Evolutionary conservation across 2,888 invertebrate genomes (phyloP), one percentile per base, ranked within the genome.

Genomic region (Lasioglossum zephyrum): DNA sequence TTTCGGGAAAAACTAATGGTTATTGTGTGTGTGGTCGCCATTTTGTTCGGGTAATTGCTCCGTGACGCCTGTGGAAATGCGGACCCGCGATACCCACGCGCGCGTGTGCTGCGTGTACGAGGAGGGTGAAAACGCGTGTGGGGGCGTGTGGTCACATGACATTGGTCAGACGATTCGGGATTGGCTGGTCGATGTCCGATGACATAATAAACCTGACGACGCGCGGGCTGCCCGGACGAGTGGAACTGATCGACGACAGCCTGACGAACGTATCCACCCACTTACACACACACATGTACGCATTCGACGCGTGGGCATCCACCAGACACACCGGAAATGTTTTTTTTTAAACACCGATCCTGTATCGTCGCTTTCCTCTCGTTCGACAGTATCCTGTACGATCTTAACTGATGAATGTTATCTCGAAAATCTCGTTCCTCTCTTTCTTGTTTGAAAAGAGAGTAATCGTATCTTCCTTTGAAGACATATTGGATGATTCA

Each of bases 201-300:
- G 90, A 90, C 88, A 87, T 73, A 89, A 86, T 82, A 79, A 75
- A 73, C 78, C 74, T 70, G 83, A 81, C 85, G 82, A 85, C 80
- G 81, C 82, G 79, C 85, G 66, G 88, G 73, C 84, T 84, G 82
- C 84, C 22, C 13, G 75, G 22, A 77, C 81, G 81, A 81, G 79
- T 36, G 44, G 75, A 76, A 66, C 76, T 63, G 76, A 82, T 86
- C 81, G 79, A 89, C 82, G 82, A 87, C 76, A 85, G 79, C 60
- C 83, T 81, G 85, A 85, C 73, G 79, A 82, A 87, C 70, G 86
- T 74, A 79, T 85, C 70, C 84, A 83, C 80, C 87, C 83, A 87
- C 76, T 63, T 31, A 70, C 44, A 60, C 76, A 36, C 36, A 36
- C 36, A 60, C 79, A 49, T 66, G 31, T 66, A 47, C 49, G 49